These are phyloP conservation scores for Gephyroberyx darwinii DNA, from an alignment of 2,797 vertebrate species.

Conservation along the genomic window DNA sequence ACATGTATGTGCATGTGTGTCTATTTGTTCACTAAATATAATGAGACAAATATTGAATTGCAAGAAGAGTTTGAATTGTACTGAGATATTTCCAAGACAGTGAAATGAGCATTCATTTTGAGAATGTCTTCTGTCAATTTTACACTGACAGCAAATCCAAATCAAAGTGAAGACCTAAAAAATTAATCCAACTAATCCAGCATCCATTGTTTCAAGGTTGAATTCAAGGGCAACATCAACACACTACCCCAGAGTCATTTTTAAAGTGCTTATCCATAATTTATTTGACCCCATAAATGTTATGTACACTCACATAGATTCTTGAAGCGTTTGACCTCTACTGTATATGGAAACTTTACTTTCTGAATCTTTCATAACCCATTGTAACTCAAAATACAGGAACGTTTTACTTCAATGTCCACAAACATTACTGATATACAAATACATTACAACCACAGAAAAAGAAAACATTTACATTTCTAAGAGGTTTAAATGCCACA, in stretches of 20 bases:
- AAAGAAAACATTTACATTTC: neutral
- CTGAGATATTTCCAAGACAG: no score
- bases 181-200: neutral
- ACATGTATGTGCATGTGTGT: neutral
- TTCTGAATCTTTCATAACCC: neutral
- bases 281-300: neutral
- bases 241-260: neutral
- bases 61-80: neutral
- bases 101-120: no score
- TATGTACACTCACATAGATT: neutral
- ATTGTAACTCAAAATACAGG: neutral
- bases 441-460: conserved; percentile 2
- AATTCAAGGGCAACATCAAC: neutral
- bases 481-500: neutral
- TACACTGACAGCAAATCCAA: neutral
- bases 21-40: neutral
- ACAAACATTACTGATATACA: neutral
- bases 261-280: neutral
- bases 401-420: neutral
- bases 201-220: neutral
- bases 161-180: neutral
- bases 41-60: neutral
- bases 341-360: no score
- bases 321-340: no score
- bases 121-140: neutral